Percentiles rank a stretch among this genome's conserved stretches.
Conservation (phyloP, 23 tunicate species). For the Styela clava region DNA sequence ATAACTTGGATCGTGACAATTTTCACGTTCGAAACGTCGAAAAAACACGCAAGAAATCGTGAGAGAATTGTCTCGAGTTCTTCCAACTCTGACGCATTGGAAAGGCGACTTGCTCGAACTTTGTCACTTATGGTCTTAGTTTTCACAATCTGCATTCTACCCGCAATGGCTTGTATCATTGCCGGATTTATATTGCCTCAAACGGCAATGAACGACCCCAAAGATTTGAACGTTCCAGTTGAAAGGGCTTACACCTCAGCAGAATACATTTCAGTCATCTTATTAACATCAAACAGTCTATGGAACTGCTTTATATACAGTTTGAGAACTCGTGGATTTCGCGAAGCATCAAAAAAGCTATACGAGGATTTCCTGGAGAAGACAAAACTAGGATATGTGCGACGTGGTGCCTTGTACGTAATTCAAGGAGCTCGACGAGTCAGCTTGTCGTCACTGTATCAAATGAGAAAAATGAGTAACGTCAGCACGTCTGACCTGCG, state of each 20-base stretch:
- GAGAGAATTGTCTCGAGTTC: constrained; percentile 1
- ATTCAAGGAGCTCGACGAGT: constrained; percentile 13
- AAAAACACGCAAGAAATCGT: constrained; percentile 22
- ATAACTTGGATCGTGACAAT: constrained; percentile 16
- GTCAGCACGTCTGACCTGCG: constrained; percentile 7
- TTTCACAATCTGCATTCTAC: constrained; percentile 4
- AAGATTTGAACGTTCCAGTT: neutral
- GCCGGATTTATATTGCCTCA: constrained; percentile 3
- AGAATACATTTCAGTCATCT: constrained; percentile 12
- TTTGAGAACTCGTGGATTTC: constrained; percentile 20
- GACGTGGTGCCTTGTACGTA: constrained; percentile 12
- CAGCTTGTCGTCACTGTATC: constrained; percentile 7
- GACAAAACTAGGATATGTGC: neutral
- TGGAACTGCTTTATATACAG: constrained; percentile 30
- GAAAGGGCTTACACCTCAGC: neutral
- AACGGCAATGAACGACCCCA: constrained; percentile 4
- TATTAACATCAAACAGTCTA: constrained; percentile 17
- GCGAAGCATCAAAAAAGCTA: neutral
- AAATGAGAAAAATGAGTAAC: constrained; percentile 13
- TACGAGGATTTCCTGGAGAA: neutral
- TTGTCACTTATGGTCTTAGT: constrained; percentile 17
- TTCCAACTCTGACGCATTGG: constrained; percentile 15
- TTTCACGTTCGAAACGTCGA: constrained; percentile 15
- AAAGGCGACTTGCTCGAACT: constrained; percentile 25
- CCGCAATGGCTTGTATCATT: constrained; percentile 4